Evolutionary conservation across 2,113 vertebrate genomes (phyloP).

Genomic region (Diphyllodes magnificus): DNA sequence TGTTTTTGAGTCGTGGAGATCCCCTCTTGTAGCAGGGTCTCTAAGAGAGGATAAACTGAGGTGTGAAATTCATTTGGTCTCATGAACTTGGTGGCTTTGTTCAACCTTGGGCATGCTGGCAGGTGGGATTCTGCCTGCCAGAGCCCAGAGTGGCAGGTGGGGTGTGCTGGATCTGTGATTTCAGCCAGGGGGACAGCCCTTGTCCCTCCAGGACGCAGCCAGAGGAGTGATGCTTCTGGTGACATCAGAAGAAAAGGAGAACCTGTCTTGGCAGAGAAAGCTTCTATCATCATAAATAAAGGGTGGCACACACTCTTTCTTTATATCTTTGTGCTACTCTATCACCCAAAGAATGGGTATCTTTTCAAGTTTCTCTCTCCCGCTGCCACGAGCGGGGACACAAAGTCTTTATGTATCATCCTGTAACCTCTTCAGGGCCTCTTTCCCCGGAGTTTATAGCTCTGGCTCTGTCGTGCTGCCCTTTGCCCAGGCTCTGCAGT

Average conservation of each 20-base stretch:
- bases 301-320: neutral
- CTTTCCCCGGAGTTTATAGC: neutral
- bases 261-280: neutral
- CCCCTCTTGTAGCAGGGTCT: neutral
- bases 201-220: neutral
- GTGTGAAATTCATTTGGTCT: neutral
- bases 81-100: neutral
- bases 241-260: neutral
- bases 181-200: neutral
- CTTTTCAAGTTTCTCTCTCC: neutral
- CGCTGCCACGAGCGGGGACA: neutral
- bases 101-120: fast-evolving
- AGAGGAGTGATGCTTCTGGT: neutral
- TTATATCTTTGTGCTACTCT: neutral
- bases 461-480: neutral
- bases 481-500: neutral
- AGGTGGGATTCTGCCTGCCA: neutral
- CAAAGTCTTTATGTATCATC: neutral
- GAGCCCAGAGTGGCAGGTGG: neutral
- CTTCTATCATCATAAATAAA: neutral
- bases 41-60: neutral
- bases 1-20: fast-evolving
- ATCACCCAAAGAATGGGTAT: neutral
- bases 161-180: fast-evolving
- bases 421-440: neutral